A percentile compares a stretch with the other conserved stretches of the same genome.
These are phyloP conservation scores for Syrista parreyssii DNA, from an alignment of 2,888 invertebrate species.

Conservation along the genomic window DNA sequence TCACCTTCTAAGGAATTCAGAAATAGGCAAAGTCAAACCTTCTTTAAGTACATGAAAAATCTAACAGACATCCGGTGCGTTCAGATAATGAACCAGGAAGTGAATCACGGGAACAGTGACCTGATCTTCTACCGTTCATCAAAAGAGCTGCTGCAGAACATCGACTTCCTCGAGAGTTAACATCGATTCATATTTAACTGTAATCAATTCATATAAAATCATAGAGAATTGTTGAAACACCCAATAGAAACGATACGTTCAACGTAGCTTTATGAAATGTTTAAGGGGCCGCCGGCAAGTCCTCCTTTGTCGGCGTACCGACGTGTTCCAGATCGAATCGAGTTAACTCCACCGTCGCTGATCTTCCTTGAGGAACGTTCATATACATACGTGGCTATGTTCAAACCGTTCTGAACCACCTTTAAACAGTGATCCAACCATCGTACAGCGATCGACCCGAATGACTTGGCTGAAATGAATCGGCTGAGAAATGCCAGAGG, in stretches of 20 bases:
- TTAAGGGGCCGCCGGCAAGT: background rate
- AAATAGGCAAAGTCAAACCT: constrained; percentile 29
- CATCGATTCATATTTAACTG: background rate
- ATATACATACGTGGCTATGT: background rate
- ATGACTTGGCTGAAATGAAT: background rate
- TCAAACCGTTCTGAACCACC: background rate
- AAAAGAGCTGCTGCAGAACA: constrained; percentile 19
- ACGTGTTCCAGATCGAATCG: background rate
- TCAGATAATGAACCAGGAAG: constrained; percentile 32
- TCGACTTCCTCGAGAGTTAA: background rate
- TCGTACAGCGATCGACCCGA: background rate
- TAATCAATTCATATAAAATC: background rate
- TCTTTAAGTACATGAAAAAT: constrained; percentile 40
- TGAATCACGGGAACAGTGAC: constrained; percentile 30
- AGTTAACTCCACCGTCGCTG: background rate
- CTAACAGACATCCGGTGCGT: constrained; percentile 30
- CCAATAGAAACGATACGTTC: background rate
- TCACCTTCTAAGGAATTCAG: background rate
- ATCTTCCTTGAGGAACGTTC: background rate
- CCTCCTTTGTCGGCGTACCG: background rate
- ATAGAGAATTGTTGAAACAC: background rate
- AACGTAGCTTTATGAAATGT: background rate
- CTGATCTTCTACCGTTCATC: constrained; percentile 33
- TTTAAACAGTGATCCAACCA: background rate
- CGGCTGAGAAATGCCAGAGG: constrained; percentile 14